Conservation (phyloP, 1,140 invertebrate genomes). For the Lucilia cuprina region DNA sequence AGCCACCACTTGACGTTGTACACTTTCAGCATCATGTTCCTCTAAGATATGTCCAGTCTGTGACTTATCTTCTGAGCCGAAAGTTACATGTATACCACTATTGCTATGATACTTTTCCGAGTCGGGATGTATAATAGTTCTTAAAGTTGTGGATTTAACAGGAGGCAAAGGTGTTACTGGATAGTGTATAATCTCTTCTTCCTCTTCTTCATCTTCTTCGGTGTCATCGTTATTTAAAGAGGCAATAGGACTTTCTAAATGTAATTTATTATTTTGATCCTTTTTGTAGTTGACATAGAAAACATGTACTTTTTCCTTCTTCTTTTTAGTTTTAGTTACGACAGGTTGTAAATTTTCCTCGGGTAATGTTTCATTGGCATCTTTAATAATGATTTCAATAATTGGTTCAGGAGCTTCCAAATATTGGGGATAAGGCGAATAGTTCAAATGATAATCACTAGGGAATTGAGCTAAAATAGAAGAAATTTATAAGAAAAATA, state of each 20-base stretch:
- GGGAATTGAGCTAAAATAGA: constrained; percentile 52
- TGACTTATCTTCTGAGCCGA: constrained; percentile 70
- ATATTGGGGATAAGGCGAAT: constrained; percentile 67
- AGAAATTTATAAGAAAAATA: neutral
- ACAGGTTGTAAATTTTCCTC: constrained; percentile 68
- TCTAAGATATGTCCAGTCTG: constrained; percentile 66
- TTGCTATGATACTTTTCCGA: constrained; percentile 80
- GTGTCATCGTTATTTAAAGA: constrained; percentile 58
- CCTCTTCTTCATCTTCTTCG: constrained; percentile 60
- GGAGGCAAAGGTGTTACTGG: constrained; percentile 74
- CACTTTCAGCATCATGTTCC: constrained; percentile 66
- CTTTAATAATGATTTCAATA: constrained; percentile 90
- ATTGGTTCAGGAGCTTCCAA: constrained; percentile 84
- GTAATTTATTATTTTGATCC: constrained; percentile 69
- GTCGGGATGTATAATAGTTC: constrained; percentile 83
- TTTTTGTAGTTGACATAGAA: constrained; percentile 91
- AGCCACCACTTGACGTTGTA: constrained; percentile 68
- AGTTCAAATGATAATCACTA: constrained; percentile 41
- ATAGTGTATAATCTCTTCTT: constrained; percentile 78
- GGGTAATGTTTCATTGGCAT: constrained; percentile 82
- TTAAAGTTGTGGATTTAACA: constrained; percentile 75
- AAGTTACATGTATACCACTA: constrained; percentile 77
- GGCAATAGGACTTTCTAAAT: constrained; percentile 57
- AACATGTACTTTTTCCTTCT: constrained; percentile 84
- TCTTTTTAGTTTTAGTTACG: constrained; percentile 67